Conservation (phyloP, 2,888 invertebrate genomes). For the Pardosa pseudoannulata region DNA sequence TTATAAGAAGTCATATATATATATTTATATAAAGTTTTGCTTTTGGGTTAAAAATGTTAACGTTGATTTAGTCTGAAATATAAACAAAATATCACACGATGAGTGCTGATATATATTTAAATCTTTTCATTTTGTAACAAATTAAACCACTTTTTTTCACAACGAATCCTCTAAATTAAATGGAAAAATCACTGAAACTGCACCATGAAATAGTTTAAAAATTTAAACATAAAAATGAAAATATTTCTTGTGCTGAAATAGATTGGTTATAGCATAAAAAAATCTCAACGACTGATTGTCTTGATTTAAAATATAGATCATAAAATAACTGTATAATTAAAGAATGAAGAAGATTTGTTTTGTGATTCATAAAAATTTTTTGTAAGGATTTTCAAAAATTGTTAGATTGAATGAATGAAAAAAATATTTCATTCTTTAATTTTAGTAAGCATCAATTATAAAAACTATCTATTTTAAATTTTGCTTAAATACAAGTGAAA, state of each 20-base stretch:
- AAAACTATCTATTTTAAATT: neutral
- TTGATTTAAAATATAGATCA: no score
- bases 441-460: neutral
- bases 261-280: no score
- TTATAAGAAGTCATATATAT: neutral
- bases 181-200: neutral
- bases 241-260: no score
- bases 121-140: conserved; percentile 3
- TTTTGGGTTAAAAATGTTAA: neutral
- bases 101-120: conserved; percentile 22
- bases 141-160: neutral
- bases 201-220: neutral
- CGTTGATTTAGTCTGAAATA: neutral
- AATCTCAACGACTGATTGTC: no score
- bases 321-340: no score
- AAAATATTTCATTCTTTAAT: neutral
- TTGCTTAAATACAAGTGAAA: neutral
- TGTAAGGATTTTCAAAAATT: no score
- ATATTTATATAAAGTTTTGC: neutral
- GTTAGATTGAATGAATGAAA: no score
- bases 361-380: no score
- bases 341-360: no score
- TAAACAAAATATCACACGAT: conserved; percentile 2
- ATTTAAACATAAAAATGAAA: no score
- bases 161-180: neutral